Evolutionary conservation across 2,113 vertebrate species (phyloP).

Genomic region (Protomyctophum bolini): DNA sequence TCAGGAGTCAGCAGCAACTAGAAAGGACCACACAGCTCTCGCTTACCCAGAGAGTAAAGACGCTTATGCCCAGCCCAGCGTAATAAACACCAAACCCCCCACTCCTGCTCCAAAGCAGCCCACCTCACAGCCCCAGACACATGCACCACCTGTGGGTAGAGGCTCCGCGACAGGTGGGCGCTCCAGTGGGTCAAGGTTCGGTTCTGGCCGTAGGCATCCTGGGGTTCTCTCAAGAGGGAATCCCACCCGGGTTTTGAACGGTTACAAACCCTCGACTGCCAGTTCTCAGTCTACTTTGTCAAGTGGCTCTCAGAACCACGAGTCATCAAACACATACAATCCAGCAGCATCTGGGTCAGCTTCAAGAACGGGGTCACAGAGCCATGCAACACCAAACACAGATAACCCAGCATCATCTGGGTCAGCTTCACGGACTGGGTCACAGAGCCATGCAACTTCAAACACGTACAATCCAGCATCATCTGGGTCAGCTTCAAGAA

Average conservation of each 20-base stretch:
- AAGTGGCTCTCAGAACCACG: constrained; percentile 37
- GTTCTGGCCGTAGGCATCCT: constrained; percentile 61
- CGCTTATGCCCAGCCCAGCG: constrained; percentile 31
- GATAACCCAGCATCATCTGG: constrained; percentile 39
- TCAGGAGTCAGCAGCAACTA: constrained; percentile 58
- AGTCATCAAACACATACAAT: constrained; percentile 19
- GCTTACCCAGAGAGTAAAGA: constrained; percentile 56
- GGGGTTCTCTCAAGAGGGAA: constrained; percentile 61
- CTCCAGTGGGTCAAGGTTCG: constrained; percentile 45
- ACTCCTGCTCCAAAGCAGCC: constrained; percentile 44
- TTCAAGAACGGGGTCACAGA: constrained; percentile 15
- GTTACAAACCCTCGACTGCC: constrained; percentile 58
- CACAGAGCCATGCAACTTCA: constrained; percentile 20
- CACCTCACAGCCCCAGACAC: constrained; percentile 41
- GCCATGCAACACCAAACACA: constrained; percentile 7
- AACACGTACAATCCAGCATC: constrained; percentile 25
- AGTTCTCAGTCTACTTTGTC: constrained; percentile 54
- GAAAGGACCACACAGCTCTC: constrained; percentile 51
- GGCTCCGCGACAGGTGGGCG: constrained; percentile 48
- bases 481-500: constrained; percentile 25
- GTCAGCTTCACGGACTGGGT: constrained; percentile 42
- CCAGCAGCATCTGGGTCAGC: background rate
- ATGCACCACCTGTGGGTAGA: constrained; percentile 28
- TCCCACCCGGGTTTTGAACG: constrained; percentile 58
- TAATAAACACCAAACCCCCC: constrained; percentile 49